Evolutionary conservation across 2,113 vertebrate species (phyloP), one percentile per base, ranked within the genome.

Genomic region (Myotis yumanensis): DNA sequence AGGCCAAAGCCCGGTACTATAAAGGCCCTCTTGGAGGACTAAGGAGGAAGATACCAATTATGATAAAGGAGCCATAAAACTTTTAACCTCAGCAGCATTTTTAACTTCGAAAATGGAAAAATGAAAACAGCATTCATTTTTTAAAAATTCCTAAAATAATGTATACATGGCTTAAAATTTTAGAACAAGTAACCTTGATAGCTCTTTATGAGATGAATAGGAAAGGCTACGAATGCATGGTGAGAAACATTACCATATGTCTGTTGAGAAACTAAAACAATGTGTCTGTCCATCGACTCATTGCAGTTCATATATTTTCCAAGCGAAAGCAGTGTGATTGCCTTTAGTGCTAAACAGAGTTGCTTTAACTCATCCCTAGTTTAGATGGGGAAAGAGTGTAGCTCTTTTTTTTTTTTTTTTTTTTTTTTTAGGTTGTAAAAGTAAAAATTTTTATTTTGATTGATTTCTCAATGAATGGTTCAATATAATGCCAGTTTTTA

Each of bases 361-460:
- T 88, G 57, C 43, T 84, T 79, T 86, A 95, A 52, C 51, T 17
- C 12, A 35, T 92, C 32, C 25, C 35, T 93, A 32, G 11, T 87
- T 81, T 81, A 91, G 52, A 15, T 22, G 14, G 64, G 22, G 23
- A 76, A 79, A 66, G 22, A 16, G 5, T 46, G 0, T 54, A n/a
- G n/a, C n/a, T n/a, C n/a, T n/a, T n/a, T n/a, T n/a, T n/a, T n/a
- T n/a, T n/a, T n/a, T n/a, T n/a, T n/a, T n/a, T n/a, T n/a, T n/a
- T n/a, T n/a, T n/a, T n/a, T n/a, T n/a, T n/a, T n/a, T 92, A 81
- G 88, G 86, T 96, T 94, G 93, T 97, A 94, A 97, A 97, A 97
- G 97, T 97, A 97, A 97, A 97, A 97, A 97, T 77, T 96, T 96
- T 97, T 95, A 97, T 94, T 97, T 93, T 93, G 64, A 95, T 93